Percentiles rank a stretch among this genome's conserved stretches.
Conservation (phyloP, 2,797 vertebrate species). For the Notamacropus eugenii region DNA sequence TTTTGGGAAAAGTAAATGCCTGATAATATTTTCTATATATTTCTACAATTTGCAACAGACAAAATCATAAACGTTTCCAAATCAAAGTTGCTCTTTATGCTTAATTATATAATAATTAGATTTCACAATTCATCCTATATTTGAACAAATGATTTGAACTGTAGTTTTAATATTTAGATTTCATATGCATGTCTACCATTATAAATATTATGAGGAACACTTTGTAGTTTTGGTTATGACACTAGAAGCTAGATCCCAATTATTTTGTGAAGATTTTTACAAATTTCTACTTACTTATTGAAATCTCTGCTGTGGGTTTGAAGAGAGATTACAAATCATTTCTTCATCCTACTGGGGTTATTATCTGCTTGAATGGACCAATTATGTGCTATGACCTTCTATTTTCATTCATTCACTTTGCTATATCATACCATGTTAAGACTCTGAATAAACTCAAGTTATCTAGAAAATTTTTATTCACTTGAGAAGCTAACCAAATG, state of each 20-base stretch:
- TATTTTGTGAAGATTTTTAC: slow-evolving; percentile 11
- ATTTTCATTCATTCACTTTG: slow-evolving; percentile 49
- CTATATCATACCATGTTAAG: slow-evolving; percentile 20
- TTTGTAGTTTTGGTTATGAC: neutral
- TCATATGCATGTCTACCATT: slow-evolving; percentile 10
- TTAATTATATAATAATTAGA: neutral
- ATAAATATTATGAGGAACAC: slow-evolving; percentile 12
- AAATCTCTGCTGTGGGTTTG: neutral
- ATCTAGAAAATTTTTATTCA: neutral
- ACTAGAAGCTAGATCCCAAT: neutral
- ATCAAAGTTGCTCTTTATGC: neutral
- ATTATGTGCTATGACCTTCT: neutral
- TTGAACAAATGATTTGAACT: neutral
- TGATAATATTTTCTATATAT: neutral
- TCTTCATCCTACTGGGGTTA: neutral
- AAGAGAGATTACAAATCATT: slow-evolving; percentile 20
- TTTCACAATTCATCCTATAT: neutral
- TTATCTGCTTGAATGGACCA: slow-evolving; percentile 37
- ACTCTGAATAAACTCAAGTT: neutral
- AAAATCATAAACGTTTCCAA: slow-evolving; percentile 29
- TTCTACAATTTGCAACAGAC: neutral
- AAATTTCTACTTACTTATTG: neutral
- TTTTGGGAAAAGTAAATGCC: neutral
- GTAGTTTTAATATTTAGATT: neutral
- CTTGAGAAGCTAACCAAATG: neutral